Conservation (phyloP, 1,140 invertebrate genomes). For the Zaprionus taronus region DNA sequence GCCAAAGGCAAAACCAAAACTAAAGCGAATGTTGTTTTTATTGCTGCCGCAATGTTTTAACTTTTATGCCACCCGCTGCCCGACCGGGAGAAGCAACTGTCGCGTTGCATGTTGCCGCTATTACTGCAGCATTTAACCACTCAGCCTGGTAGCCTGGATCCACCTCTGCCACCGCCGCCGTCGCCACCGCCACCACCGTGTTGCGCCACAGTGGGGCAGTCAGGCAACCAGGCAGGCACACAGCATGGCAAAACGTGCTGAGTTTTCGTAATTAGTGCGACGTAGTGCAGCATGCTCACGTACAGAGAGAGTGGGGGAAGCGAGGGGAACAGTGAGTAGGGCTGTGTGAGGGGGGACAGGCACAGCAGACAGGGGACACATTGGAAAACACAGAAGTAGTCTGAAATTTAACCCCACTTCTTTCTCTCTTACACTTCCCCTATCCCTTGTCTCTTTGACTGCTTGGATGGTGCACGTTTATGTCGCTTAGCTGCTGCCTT, state of each 20-base stretch:
- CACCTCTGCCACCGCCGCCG: not conserved
- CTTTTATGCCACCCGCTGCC: slow-evolving; percentile 57
- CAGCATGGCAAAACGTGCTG: slow-evolving; percentile 75
- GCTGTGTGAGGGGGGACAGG: not conserved
- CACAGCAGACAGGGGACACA: not conserved
- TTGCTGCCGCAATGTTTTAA: slow-evolving; percentile 81
- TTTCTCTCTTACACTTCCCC: not conserved
- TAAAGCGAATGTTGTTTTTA: slow-evolving; percentile 71
- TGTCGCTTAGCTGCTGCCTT: slow-evolving; percentile 49
- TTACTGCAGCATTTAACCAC: slow-evolving; percentile 81
- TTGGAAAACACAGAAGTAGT: slow-evolving; percentile 42
- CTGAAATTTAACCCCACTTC: slow-evolving; percentile 18
- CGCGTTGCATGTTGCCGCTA: slow-evolving; percentile 80
- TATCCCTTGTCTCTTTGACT: not conserved
- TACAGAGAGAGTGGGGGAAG: slow-evolving; percentile 40
- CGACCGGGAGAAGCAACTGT: slow-evolving; percentile 54
- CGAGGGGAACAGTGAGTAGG: not conserved
- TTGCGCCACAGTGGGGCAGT: slow-evolving; percentile 26
- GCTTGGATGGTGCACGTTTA: slow-evolving; percentile 58
- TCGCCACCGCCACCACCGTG: slow-evolving; percentile 2
- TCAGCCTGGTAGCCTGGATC: slow-evolving; percentile 47
- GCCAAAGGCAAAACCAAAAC: slow-evolving; percentile 55
- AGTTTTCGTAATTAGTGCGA: slow-evolving; percentile 81
- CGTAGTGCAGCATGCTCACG: slow-evolving; percentile 72
- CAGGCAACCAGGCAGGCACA: slow-evolving; percentile 32